These are phyloP conservation scores for Drosophila nigritarsus DNA, from an alignment of 2,888 invertebrate genomes.

Conservation along the genomic window DNA sequence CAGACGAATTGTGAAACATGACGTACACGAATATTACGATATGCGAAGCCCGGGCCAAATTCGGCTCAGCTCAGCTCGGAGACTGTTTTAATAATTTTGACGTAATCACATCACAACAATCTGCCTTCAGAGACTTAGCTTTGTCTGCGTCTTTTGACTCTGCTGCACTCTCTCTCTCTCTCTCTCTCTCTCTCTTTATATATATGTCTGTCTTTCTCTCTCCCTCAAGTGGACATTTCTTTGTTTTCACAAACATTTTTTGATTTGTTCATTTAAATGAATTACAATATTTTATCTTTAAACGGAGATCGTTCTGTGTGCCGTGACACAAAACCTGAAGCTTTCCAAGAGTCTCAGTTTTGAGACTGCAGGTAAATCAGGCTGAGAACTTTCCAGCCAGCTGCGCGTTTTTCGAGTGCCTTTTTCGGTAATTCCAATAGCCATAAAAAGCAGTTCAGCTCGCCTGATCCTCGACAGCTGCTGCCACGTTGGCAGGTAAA, in stretches of 20 bases:
- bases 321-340: conserved; percentile 50
- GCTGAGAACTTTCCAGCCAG: conserved; percentile 63
- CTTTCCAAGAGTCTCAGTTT: conserved; percentile 40
- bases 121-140: conserved; percentile 55
- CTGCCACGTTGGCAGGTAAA: conserved; percentile 53
- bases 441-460: conserved; percentile 47
- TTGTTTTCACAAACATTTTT: conserved; percentile 39
- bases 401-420: conserved; percentile 22
- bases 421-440: conserved; percentile 44
- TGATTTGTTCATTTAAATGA: conserved; percentile 80
- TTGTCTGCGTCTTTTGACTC: conserved; percentile 29
- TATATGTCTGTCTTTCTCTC: neutral
- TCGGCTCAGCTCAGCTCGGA: conserved; percentile 34
- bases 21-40: conserved; percentile 59
- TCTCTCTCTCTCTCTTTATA: neutral
- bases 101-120: conserved; percentile 80
- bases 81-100: conserved; percentile 81
- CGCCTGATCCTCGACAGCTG: conserved; percentile 45
- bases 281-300: conserved; percentile 80
- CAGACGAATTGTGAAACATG: conserved; percentile 76
- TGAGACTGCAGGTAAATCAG: conserved; percentile 50
- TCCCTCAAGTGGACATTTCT: conserved; percentile 65
- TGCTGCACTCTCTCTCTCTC: conserved; percentile 7
- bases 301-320: conserved; percentile 59
- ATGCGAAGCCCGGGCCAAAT: conserved; percentile 27